phyloP scores from a whole-genome alignment of 2,888 invertebrate genomes.

The Nymphalis urticae region DNA sequence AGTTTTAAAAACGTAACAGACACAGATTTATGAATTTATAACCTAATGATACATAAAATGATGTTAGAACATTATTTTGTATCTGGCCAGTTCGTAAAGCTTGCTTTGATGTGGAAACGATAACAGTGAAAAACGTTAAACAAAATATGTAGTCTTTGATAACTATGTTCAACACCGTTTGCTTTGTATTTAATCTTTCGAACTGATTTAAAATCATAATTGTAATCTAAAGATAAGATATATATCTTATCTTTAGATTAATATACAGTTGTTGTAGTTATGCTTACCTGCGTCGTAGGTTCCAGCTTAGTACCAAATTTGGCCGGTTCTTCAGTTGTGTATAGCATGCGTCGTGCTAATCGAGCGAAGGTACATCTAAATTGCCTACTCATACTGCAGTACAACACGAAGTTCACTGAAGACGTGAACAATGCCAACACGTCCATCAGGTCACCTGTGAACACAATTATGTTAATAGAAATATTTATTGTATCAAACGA shows the following conservation, averaged over 20 bases:
- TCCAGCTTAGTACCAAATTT: constrained; percentile 69
- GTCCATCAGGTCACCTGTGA: constrained; percentile 91
- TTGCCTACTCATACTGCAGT: constrained; percentile 96
- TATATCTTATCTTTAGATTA: background rate
- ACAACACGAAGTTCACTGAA: constrained; percentile 94
- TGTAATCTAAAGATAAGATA: too few species aligned
- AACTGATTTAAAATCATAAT: background rate
- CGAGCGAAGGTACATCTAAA: constrained; percentile 90
- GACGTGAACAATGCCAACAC: constrained; percentile 94
- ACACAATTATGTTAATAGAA: background rate
- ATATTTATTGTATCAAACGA: too few species aligned
- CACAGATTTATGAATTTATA: too few species aligned
- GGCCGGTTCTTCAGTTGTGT: constrained; percentile 65
- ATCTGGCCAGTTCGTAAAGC: background rate
- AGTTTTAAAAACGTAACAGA: too few species aligned
- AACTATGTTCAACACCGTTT: background rate
- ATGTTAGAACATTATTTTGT: too few species aligned
- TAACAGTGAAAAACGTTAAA: background rate
- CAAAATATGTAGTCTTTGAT: background rate
- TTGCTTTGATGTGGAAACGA: background rate
- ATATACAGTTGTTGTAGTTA: background rate
- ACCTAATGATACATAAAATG: too few species aligned
- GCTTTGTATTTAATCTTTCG: background rate
- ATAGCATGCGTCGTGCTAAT: constrained; percentile 83
- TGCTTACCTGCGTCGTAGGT: constrained; percentile 73